Conservation (phyloP, 2,113 vertebrate species). For the Cheilinus undulatus region DNA sequence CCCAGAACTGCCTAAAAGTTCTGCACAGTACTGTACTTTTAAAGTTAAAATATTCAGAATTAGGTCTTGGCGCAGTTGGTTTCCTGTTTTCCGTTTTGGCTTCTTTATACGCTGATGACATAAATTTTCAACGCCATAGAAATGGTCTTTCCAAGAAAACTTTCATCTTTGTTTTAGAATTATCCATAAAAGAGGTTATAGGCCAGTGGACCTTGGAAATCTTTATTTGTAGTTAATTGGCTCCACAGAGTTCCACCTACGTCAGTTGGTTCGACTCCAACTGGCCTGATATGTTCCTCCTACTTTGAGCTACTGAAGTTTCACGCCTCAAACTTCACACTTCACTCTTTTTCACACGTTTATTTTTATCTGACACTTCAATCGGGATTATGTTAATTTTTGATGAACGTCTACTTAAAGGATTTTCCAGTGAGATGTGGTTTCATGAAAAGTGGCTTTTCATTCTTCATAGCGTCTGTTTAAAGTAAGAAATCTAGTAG, state of each 20-base stretch:
- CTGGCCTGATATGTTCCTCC: slow-evolving; percentile 48
- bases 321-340: slow-evolving; percentile 65
- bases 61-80: too few relatives aligned
- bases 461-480: not conserved
- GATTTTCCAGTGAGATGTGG: slow-evolving; percentile 1
- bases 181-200: not conserved
- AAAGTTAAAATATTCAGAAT: too few relatives aligned
- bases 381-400: slow-evolving; percentile 14
- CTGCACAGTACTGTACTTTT: too few relatives aligned
- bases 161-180: not conserved
- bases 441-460: not conserved
- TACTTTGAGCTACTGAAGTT: slow-evolving; percentile 52
- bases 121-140: too few relatives aligned
- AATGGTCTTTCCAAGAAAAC: not conserved
- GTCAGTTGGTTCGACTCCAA: slow-evolving; percentile 47
- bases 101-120: too few relatives aligned
- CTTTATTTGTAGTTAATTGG: slow-evolving; percentile 34
- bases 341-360: slow-evolving; percentile 41
- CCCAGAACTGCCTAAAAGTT: too few relatives aligned
- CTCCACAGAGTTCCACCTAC: slow-evolving; percentile 3
- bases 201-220: not conserved
- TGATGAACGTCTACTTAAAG: slow-evolving; percentile 9
- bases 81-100: too few relatives aligned
- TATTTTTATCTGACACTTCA: slow-evolving; percentile 65
- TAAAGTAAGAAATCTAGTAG: not conserved